Evolutionary conservation across 2,888 invertebrate genomes (phyloP), one percentile per base, ranked within the genome.

Genomic region (Mesopsocus fuscifrons): DNA sequence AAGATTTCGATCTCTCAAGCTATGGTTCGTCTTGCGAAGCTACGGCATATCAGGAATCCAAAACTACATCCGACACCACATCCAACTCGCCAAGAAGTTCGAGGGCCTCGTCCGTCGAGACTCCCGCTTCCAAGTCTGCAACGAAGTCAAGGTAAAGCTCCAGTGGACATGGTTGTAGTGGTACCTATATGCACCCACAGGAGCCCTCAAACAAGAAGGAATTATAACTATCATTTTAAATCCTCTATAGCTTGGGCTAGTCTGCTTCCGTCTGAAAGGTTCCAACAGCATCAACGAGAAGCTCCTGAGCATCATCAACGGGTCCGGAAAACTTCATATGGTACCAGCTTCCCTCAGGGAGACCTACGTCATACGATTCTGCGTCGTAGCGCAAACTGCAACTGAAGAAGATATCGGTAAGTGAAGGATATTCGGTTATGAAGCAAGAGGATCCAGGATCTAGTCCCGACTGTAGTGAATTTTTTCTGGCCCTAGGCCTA

Each of bases 1-100:
- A 32, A 70, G 97, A 48, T 98, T 98, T 64, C 73, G 97, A 46
- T 84, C 94, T 1, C 68, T 98, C 49, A 98, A 98, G 59, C 65
- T 98, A 30, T 98, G 97, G 97, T 98, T 97, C 62, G 95, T 97
- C 49, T 67, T 98, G 53, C 68, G 97, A 48, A 81, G 77, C 54
- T 95, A 89, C 57, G 97, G 97, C 16, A 82, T 97, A 52, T 80
- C 82, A 46, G 95, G 95, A 1, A 65, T 98, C 40, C 92, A 91
- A 59, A 74, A 77, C 45, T 95, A 97, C 57, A 88, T 98, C 48
- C 70, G 97, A 48, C 79, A 83, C 59, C 95, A 95, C 58, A 80
- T 87, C 53, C 70, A 76, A 52, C 67, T 95, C 50, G 94, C 95
- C 11, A 91, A 92, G 61, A 70, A 75, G 50, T 94, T 95, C 59